phyloP scores from a whole-genome alignment of 2,888 invertebrate species.

The Nemurella pictetii region DNA sequence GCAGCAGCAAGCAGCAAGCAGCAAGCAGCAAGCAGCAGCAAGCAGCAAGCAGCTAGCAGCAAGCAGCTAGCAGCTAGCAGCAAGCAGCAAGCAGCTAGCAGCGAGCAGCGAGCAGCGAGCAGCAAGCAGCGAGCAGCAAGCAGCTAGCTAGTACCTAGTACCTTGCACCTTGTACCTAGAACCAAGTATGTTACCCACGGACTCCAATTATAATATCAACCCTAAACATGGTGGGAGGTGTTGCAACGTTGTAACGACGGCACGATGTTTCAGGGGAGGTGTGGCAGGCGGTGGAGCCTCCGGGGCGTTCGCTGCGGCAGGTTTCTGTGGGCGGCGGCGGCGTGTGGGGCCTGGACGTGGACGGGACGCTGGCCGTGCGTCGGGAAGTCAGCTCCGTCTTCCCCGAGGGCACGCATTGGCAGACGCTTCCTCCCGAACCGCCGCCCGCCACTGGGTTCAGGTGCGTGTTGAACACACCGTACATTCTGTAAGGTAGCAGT shows the following conservation, averaged over 20 bases:
- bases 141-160: no score
- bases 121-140: no score
- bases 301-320: conserved; percentile 68
- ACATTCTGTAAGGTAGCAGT: no score
- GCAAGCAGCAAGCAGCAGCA: no score
- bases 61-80: no score
- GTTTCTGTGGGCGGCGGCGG: conserved; percentile 72
- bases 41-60: no score
- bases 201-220: not conserved
- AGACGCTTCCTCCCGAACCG: conserved; percentile 57
- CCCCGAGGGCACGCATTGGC: conserved; percentile 87
- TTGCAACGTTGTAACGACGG: no score
- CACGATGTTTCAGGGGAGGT: conserved; percentile 56
- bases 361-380: conserved; percentile 74
- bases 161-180: no score
- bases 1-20: no score
- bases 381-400: conserved; percentile 74
- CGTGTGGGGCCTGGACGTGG: conserved; percentile 80
- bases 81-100: no score
- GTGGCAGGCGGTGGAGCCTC: conserved; percentile 81
- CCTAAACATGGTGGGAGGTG: not conserved
- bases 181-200: not conserved
- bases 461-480: conserved; percentile 59
- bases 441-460: conserved; percentile 49
- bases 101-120: no score